These are phyloP conservation scores for Cerceris rybyensis DNA, from an alignment of 2,888 invertebrate species.

Conservation along the genomic window DNA sequence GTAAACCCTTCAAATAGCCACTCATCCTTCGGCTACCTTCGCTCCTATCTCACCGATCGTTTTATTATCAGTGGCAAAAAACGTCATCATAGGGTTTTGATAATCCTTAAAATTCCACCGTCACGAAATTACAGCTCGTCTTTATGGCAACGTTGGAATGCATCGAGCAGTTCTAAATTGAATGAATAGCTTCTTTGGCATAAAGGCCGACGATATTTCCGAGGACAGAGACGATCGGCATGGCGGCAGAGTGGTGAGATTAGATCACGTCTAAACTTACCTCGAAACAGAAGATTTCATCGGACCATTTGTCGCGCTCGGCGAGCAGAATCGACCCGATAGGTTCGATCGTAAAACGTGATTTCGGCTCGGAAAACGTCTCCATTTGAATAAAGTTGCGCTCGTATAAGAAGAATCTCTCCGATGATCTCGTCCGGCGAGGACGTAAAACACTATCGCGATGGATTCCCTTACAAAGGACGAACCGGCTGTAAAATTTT, in stretches of 20 bases:
- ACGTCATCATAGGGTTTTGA: no score
- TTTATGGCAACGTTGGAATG: background rate
- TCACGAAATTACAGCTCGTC: no score
- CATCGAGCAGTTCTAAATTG: background rate
- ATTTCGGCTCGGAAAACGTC: conserved; percentile 56
- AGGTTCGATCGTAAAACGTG: conserved; percentile 59
- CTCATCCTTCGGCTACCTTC: no score
- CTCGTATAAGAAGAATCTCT: conserved; percentile 43
- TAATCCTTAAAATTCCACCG: no score
- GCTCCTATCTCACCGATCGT: no score
- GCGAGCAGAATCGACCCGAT: conserved; percentile 53
- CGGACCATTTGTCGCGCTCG: conserved; percentile 58
- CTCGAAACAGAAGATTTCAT: conserved; percentile 53
- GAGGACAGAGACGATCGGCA: background rate
- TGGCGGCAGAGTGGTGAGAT: conserved; percentile 47
- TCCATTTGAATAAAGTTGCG: conserved; percentile 61
- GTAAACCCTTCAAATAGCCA: no score
- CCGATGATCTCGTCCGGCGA: conserved; percentile 53
- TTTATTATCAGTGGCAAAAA: no score
- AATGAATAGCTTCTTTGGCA: background rate
- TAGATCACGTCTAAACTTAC: conserved; percentile 59
- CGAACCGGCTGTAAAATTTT: conserved; percentile 41
- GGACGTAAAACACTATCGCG: conserved; percentile 53
- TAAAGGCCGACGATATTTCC: conserved; percentile 36
- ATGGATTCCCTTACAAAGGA: conserved; percentile 36